Percentiles rank a stretch among this genome's conserved stretches.
Evolutionary conservation across 2,888 invertebrate species (phyloP).

Genomic region (Drosophila anceps): DNA sequence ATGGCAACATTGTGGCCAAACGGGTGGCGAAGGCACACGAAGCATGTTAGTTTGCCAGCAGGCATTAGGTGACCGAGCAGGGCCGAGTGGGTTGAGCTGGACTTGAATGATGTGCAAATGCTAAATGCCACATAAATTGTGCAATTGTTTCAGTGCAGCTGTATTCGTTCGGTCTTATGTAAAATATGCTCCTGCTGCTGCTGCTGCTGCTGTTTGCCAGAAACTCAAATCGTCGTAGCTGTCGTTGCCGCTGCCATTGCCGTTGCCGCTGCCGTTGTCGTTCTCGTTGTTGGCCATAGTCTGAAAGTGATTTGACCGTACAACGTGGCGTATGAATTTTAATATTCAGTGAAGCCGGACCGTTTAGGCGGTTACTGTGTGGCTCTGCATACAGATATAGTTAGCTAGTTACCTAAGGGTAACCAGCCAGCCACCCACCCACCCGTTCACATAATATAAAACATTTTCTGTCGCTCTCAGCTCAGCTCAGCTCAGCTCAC

Average conservation of each 20-base stretch:
- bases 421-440: too few species aligned
- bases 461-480: constrained; percentile 37
- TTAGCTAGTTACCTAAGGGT: constrained; percentile 1
- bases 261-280: constrained; percentile 47
- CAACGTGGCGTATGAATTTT: constrained; percentile 81
- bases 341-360: constrained; percentile 67
- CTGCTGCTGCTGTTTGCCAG: constrained; percentile 60
- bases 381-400: constrained; percentile 18
- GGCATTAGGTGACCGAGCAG: constrained; percentile 31
- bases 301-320: constrained; percentile 72
- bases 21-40: constrained; percentile 11
- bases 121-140: constrained; percentile 77
- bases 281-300: constrained; percentile 19
- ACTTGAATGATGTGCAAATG: constrained; percentile 67
- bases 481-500: constrained; percentile 3
- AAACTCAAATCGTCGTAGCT: constrained; percentile 64
- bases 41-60: constrained; percentile 28
- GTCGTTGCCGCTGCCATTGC: constrained; percentile 31
- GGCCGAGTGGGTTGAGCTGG: constrained; percentile 8
- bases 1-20: constrained; percentile 36
- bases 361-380: constrained; percentile 52
- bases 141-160: constrained; percentile 67
- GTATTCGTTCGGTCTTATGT: constrained; percentile 35
- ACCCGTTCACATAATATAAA: constrained; percentile 31
- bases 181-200: constrained; percentile 67